Percentiles rank a stretch among this genome's conserved stretches.
Conservation (phyloP, 2,797 vertebrate species). For the Australoheros facetus region DNA sequence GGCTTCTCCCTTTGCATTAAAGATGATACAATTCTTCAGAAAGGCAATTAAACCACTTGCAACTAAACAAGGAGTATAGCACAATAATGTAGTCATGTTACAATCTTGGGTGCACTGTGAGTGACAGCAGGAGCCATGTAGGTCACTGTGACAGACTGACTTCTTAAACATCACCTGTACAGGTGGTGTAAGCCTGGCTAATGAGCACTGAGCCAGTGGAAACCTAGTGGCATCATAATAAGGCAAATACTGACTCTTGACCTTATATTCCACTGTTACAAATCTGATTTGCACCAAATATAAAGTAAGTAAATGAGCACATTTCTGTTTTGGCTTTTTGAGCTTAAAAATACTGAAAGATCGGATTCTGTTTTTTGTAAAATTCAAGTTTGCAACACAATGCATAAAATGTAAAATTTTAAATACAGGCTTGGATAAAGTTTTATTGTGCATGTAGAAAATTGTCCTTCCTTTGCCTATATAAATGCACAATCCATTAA, state of each 20-base stretch:
- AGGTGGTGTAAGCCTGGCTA: slow-evolving; percentile 51
- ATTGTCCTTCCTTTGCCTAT: accelerated
- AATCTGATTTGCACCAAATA: not conserved
- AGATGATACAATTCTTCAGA: not conserved
- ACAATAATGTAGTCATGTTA: slow-evolving; percentile 19
- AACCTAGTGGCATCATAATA: slow-evolving; percentile 27
- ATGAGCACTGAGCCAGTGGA: slow-evolving; percentile 39
- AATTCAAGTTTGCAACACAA: not conserved
- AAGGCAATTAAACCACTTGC: not conserved
- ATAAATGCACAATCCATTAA: not conserved
- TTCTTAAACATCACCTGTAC: slow-evolving; percentile 41
- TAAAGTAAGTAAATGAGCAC: not conserved
- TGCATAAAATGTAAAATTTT: too few species aligned
- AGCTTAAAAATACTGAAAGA: not conserved
- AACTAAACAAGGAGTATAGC: not conserved
- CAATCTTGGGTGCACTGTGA: not conserved
- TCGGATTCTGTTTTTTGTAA: not conserved
- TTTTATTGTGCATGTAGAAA: not conserved
- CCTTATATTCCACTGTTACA: slow-evolving; percentile 2
- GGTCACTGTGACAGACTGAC: slow-evolving; percentile 63
- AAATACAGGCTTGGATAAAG: not conserved
- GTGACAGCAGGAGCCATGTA: slow-evolving; percentile 55
- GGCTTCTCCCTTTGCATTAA: slow-evolving; percentile 3
- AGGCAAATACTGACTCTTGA: slow-evolving; percentile 11
- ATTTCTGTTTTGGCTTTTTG: not conserved